Base-by-base conservation (phyloP, 2,797 vertebrate genomes). In the Yasuhikotakia modesta region DNA sequence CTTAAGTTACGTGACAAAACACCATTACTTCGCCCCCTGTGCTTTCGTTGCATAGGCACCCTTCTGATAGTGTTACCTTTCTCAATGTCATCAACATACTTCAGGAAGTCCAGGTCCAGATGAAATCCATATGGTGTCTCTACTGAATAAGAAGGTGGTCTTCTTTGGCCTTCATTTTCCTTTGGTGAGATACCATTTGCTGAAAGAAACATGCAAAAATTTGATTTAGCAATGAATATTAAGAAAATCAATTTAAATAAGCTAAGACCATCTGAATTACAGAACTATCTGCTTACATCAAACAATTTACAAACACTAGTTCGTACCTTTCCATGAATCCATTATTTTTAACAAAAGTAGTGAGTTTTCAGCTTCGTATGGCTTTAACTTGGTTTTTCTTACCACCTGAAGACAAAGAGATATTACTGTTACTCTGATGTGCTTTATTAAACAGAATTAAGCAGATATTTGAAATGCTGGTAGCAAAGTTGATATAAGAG, bases 41-140 rank as follows among this genome's bases (percentile, higher is more conserved):
- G 92, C 77, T 94, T 85, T 43, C 96, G 93, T 75, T 96, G 96
- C 86, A 98, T 93, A 24, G 93, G 94, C 72, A 99, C 90, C 86
- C 95, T 93, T 82, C 93, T 94, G 87, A 99, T 96, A 79, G 97
- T 99, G 89, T 97, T 94, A 39, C 98, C 98, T 84, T 98, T 99
- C 88, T 99, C 98, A 0, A 99, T 99, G 89, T 99, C 98, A 0
- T 99, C 96, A n/a, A 99, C 98, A 0, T 99, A 99, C 76, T 99
- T 99, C 21, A 99, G 92, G 86, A 99, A 99, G 85, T 99, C 98
- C 83, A 99, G 86, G 85, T 99, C 98, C 76, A 99, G 82, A 82
- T 92, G 95, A 80, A 97, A 99, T 61, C 98, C 98, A 0, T 99
- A 99, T 0, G 98, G 97, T 0, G 98, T 99, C 92, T 99, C 98